Percentiles rank a stretch among this genome's conserved stretches.
Evolutionary conservation across 2,113 vertebrate species (phyloP).

Genomic region (Oreotrochilus melanogaster): DNA sequence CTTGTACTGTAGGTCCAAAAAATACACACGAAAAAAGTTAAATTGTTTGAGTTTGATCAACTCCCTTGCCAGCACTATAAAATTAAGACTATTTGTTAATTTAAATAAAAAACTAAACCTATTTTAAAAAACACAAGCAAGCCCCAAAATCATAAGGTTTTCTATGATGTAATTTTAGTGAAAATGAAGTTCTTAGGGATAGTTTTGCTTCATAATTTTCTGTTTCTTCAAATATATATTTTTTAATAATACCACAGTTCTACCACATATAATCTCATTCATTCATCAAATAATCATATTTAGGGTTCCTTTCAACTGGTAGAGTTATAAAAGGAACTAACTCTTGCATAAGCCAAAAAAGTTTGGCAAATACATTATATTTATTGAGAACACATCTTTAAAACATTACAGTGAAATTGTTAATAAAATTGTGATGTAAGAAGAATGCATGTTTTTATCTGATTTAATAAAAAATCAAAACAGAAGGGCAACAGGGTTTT

Average conservation of each 20-base stretch:
- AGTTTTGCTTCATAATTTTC: not conserved
- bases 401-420: not conserved
- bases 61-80: not conserved
- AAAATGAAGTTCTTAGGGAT: not conserved
- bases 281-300: not conserved
- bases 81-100: not conserved
- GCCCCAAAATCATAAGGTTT: not conserved
- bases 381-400: not conserved
- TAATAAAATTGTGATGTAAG: not conserved
- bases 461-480: not conserved
- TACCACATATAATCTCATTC: not conserved
- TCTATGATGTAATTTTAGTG: not conserved
- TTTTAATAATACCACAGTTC: accelerated
- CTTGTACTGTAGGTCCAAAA: not conserved
- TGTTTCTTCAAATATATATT: not conserved
- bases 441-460: not conserved
- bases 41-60: not conserved
- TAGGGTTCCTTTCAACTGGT: not conserved
- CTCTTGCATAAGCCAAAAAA: not conserved
- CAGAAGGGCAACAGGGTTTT: not conserved
- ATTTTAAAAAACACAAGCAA: not conserved
- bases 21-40: not conserved
- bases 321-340: not conserved
- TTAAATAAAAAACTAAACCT: not conserved
- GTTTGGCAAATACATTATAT: not conserved